phyloP scores from a whole-genome alignment of 1,140 invertebrate genomes.

The Brachionus manjavacas region DNA sequence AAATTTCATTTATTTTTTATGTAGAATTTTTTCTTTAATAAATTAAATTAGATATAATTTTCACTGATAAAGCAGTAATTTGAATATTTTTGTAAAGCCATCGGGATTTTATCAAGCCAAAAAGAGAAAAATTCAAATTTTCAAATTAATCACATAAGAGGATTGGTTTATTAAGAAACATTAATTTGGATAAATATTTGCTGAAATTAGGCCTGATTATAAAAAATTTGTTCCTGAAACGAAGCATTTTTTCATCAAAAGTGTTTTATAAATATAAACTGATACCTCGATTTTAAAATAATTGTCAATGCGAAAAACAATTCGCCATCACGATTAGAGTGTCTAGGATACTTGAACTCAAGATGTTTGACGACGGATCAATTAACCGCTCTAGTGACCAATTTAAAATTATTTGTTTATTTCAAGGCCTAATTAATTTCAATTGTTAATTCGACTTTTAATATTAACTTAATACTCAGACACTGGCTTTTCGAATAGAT shows the following conservation, averaged over 20 bases:
- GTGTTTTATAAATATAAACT: background rate
- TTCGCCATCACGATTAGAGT: background rate
- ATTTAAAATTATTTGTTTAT: background rate
- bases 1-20: no score
- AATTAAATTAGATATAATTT: background rate
- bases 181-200: background rate
- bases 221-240: background rate
- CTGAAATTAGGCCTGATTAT: background rate
- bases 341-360: background rate
- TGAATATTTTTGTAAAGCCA: no score
- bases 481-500: background rate
- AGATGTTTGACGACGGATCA: background rate
- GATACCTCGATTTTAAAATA: background rate
- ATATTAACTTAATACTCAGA: background rate
- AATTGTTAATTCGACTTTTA: background rate
- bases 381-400: background rate
- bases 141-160: background rate
- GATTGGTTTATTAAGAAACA: background rate
- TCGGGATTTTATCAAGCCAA: background rate
- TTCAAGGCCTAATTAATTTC: background rate
- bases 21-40: background rate
- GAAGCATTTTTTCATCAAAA: background rate
- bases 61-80: no score
- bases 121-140: background rate
- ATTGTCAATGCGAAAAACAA: background rate